Evolutionary conservation across 2,113 vertebrate species (phyloP), one percentile per base, ranked within the genome.

Genomic region (Machaerirhynchus nigripectus): DNA sequence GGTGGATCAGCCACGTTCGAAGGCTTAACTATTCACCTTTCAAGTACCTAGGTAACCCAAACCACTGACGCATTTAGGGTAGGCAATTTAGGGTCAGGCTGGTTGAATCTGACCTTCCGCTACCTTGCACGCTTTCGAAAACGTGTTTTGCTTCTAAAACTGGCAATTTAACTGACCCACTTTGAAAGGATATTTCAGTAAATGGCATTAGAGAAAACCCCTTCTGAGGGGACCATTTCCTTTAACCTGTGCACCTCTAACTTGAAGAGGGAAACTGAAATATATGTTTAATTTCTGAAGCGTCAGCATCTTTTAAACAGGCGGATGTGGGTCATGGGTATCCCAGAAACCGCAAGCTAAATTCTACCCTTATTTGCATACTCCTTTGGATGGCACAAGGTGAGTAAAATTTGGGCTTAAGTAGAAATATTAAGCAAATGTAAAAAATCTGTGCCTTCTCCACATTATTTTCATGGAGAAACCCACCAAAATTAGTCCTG

Each of bases 131-230:
- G 28, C 13, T 95, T 91, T 74, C 27, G 2, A 90, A 69, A 83
- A 49, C 6, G 35, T 44, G 31, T 52, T 67, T 71, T 81, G 39
- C 33, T 89, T 94, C 87, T 83, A 84, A 78, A 95, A 93, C 75
- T 94, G 95, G 81, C 95, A 97, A 96, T 93, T 91, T 87, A 69
- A 71, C 42, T 97, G 98, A 98, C 97, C 98, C 97, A 98, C 75
- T 98, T 98, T 97, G 91, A 94, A 96, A 95, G 92, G 96, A 64
- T 97, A 81, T 98, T 98, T 97, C 98, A 95, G 98, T 98, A 98
- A 98, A 88, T 13, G 6, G 60, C 64, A 68, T 47, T 77, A 84
- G 74, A 98, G 90, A 96, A 98, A 97, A 96, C 61, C 90, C 94
- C 96, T 57, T 96, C 71, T 91, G 84, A 91, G 40, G 70, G 78